phyloP scores from a whole-genome alignment of 2,797 vertebrate genomes.

The Darevskia nairensis region DNA sequence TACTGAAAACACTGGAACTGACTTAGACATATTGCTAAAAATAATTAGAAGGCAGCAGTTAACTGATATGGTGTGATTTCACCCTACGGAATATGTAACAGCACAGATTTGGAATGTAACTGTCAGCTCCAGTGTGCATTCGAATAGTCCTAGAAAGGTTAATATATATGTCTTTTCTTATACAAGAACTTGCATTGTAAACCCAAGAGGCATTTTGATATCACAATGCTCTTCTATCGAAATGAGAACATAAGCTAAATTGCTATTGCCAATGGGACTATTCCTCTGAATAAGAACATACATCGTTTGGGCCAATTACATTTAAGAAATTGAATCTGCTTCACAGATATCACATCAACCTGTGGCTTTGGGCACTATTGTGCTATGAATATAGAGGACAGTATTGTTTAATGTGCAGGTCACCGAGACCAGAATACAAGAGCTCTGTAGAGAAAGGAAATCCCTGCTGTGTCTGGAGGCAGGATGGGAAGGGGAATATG shows the following conservation, averaged over 20 bases:
- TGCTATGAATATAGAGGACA: not conserved
- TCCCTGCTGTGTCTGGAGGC: not conserved
- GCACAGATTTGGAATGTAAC: not conserved
- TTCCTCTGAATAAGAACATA: conserved; percentile 18
- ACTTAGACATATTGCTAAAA: not conserved
- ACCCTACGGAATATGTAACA: conserved; percentile 9
- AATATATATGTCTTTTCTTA: conserved; percentile 20
- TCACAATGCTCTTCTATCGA: conserved; percentile 11
- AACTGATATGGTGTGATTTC: not conserved
- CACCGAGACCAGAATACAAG: not conserved
- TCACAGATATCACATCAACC: not conserved
- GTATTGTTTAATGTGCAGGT: not conserved
- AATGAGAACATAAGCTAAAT: conserved; percentile 30
- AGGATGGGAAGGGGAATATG: not conserved
- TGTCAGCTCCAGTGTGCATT: conserved; percentile 10
- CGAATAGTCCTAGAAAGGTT: conserved; percentile 7
- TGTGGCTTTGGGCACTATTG: not conserved
- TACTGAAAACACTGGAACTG: not conserved
- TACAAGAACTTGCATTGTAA: not conserved
- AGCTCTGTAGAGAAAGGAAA: not conserved
- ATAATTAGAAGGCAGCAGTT: conserved; percentile 9
- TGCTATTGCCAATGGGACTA: conserved; percentile 4
- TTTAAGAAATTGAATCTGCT: conserved; percentile 3
- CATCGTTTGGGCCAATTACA: conserved; percentile 11
- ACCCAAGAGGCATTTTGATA: conserved; percentile 4